Conservation (phyloP, 2,888 invertebrate genomes). For the Melinaea marsaeus region DNA sequence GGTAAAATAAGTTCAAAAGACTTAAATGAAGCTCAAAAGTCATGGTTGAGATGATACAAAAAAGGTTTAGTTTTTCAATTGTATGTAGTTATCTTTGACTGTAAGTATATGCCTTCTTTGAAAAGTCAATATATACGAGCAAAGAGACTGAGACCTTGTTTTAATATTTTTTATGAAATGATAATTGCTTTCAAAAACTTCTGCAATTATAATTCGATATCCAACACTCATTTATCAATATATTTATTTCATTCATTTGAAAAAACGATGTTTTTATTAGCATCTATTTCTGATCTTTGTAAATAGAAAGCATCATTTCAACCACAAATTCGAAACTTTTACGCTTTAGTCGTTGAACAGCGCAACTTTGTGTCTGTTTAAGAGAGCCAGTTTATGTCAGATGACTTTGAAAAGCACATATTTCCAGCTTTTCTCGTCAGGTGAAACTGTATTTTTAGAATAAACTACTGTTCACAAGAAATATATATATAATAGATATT, state of each 20-base stretch:
- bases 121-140: neutral
- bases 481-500: neutral
- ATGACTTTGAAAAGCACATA: constrained; percentile 60
- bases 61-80: constrained; percentile 2
- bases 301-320: constrained; percentile 24
- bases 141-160: neutral
- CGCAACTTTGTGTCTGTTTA: constrained; percentile 60
- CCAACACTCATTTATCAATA: no score
- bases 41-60: constrained; percentile 6
- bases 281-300: constrained; percentile 14
- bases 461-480: constrained; percentile 6
- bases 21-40: constrained; percentile 17
- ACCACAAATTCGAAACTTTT: constrained; percentile 49
- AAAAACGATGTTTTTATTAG: neutral
- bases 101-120: neutral
- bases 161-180: no score
- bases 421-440: constrained; percentile 43
- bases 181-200: no score
- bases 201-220: no score
- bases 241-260: no score
- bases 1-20: constrained; percentile 27
- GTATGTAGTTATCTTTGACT: neutral
- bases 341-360: constrained; percentile 41
- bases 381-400: constrained; percentile 57
- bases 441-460: constrained; percentile 38